A percentile compares a stretch with the other conserved stretches of the same genome.
phyloP scores from a whole-genome alignment of 2,888 invertebrate species.

The Chironomus tentans region DNA sequence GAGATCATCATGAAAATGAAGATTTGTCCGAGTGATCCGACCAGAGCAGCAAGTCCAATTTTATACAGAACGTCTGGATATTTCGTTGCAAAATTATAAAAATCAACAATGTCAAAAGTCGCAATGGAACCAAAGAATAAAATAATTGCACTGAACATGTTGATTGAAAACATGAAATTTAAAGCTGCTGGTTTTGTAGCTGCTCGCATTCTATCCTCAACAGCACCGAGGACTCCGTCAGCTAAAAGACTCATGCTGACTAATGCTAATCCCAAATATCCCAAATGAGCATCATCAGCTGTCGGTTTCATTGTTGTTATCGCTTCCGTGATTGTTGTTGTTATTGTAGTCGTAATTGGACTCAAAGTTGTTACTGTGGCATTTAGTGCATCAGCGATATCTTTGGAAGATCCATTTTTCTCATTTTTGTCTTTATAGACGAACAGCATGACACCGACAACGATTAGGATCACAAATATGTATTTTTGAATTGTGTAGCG shows the following conservation, averaged over 20 bases:
- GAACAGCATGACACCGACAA: conserved; percentile 11
- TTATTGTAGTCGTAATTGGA: too few species aligned
- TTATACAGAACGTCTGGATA: conserved; percentile 5
- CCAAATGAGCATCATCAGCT: neutral
- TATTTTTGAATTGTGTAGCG: conserved; percentile 21
- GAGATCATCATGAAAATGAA: conserved; percentile 23
- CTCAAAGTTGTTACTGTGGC: too few species aligned
- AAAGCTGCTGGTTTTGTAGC: conserved; percentile 12
- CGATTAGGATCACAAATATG: conserved; percentile 4
- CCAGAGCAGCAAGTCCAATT: neutral
- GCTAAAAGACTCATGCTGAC: conserved; percentile 2
- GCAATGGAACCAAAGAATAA: neutral
- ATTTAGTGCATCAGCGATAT: too few species aligned
- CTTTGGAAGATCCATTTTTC: neutral
- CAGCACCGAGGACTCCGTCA: conserved; percentile 9
- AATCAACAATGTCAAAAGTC: neutral
- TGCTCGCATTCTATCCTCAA: conserved; percentile 16
- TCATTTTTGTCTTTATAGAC: neutral
- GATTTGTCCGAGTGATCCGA: conserved; percentile 9
- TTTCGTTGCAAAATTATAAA: neutral
- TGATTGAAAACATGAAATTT: conserved; percentile 20
- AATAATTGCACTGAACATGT: neutral
- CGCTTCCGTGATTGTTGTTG: too few species aligned
- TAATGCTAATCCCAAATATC: neutral
- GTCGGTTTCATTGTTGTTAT: too few species aligned